Conservation (phyloP, 2,113 vertebrate genomes). For the Empidonax alnorum region DNA sequence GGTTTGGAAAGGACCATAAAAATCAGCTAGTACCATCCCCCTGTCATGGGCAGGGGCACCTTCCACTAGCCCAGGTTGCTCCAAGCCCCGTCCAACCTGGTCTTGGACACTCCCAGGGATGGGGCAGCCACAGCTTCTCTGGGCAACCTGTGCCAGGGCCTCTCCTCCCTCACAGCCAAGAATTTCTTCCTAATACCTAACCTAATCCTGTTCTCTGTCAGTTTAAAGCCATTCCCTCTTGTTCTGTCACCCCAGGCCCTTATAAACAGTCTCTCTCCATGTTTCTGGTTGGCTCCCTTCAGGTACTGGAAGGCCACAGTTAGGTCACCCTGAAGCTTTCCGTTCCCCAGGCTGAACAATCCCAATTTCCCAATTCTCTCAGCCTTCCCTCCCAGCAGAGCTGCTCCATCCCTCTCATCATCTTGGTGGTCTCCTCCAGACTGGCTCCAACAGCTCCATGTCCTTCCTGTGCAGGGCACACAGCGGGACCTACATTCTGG, state of each 20-base stretch:
- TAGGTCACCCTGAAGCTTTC: background rate
- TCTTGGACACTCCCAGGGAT: background rate
- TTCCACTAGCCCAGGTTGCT: background rate
- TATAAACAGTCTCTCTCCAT: background rate
- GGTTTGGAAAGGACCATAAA: background rate
- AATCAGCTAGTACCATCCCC: background rate
- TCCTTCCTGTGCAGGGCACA: background rate
- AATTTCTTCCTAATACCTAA: background rate
- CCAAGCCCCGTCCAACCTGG: background rate
- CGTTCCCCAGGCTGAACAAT: background rate
- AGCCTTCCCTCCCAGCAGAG: background rate
- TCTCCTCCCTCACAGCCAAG: background rate
- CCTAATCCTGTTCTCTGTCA: background rate
- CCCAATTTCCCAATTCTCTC: background rate
- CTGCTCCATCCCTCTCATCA: background rate
- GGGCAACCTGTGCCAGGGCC: background rate
- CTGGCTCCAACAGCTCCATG: background rate
- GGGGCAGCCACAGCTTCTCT: background rate
- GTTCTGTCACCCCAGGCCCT: background rate
- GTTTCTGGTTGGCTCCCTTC: background rate
- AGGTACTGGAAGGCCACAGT: background rate
- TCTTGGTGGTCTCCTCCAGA: background rate
- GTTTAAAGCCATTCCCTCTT: background rate
- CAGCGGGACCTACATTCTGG: background rate
- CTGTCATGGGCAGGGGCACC: background rate